Evolutionary conservation across 1,140 invertebrate species (phyloP).

Genomic region (Venustaconcha ellipsiformis): DNA sequence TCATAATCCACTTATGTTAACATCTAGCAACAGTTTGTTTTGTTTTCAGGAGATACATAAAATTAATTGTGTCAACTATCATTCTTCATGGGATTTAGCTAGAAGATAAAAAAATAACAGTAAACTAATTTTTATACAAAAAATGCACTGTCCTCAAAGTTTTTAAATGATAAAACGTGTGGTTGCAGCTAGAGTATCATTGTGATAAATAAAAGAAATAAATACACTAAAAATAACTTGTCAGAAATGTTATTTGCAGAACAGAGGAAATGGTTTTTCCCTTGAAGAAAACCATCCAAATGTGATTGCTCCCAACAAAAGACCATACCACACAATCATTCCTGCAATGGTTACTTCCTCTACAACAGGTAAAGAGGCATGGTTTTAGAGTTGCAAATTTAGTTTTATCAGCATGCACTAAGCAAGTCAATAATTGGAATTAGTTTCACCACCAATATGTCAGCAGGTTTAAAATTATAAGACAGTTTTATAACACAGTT

Average conservation of each 20-base stretch:
- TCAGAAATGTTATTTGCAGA: conserved; percentile 35
- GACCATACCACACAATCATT: conserved; percentile 69
- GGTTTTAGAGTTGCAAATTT: not conserved
- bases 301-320: conserved; percentile 56
- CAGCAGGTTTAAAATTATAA: not conserved
- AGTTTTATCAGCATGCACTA: not conserved
- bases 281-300: conserved; percentile 57
- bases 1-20: no score
- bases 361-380: conserved; percentile 36
- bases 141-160: no score
- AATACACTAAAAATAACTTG: not conserved
- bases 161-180: no score
- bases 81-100: not conserved
- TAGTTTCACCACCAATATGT: not conserved
- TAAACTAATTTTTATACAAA: no score
- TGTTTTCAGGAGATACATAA: no score
- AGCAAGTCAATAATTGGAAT: not conserved
- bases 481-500: not conserved
- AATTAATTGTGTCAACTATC: no score
- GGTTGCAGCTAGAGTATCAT: not conserved
- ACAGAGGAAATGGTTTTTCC: conserved; percentile 59
- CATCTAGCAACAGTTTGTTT: no score
- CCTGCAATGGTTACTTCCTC: conserved; percentile 65
- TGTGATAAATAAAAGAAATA: not conserved
- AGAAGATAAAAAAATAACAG: no score